A percentile compares a stretch with the other conserved stretches of the same genome.
phyloP scores from a whole-genome alignment of 2,113 vertebrate species.

The Electrona antarctica region DNA sequence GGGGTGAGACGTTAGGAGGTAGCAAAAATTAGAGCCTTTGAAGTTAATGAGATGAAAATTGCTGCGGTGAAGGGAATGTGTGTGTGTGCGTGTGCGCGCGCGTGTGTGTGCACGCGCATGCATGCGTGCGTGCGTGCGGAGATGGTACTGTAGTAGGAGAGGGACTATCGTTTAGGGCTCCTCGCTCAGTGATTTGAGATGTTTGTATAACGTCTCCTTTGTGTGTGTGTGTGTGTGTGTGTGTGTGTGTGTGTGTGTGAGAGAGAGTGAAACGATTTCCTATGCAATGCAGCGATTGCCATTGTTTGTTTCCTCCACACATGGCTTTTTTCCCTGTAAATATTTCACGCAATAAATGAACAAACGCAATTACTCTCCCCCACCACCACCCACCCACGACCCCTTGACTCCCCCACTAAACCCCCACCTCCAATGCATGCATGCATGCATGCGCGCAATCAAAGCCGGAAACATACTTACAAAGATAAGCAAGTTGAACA shows the following conservation, averaged over 20 bases:
- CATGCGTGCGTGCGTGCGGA: neutral
- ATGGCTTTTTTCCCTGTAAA: slow-evolving; percentile 42
- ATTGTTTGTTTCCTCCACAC: slow-evolving; percentile 38
- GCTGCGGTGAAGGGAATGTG: slow-evolving; percentile 29
- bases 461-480: slow-evolving; percentile 81
- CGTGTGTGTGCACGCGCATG: too few species aligned
- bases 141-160: neutral
- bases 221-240: too few species aligned
- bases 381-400: slow-evolving; percentile 11
- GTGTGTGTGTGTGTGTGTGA: too few species aligned
- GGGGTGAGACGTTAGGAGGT: slow-evolving; percentile 24
- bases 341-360: slow-evolving; percentile 48
- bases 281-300: slow-evolving; percentile 18
- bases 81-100: neutral
- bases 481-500: slow-evolving; percentile 89
- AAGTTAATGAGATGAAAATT: slow-evolving; percentile 70
- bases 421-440: neutral
- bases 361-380: slow-evolving; percentile 50
- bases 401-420: neutral
- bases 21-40: slow-evolving; percentile 49
- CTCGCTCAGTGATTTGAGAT: slow-evolving; percentile 22
- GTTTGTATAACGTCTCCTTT: slow-evolving; percentile 42
- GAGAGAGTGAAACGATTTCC: slow-evolving; percentile 42
- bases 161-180: slow-evolving; percentile 29
- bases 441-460: slow-evolving; percentile 14